Evolutionary conservation across 2,113 vertebrate species (phyloP), one percentile per base, ranked within the genome.

Genomic region (Channa maculata): DNA sequence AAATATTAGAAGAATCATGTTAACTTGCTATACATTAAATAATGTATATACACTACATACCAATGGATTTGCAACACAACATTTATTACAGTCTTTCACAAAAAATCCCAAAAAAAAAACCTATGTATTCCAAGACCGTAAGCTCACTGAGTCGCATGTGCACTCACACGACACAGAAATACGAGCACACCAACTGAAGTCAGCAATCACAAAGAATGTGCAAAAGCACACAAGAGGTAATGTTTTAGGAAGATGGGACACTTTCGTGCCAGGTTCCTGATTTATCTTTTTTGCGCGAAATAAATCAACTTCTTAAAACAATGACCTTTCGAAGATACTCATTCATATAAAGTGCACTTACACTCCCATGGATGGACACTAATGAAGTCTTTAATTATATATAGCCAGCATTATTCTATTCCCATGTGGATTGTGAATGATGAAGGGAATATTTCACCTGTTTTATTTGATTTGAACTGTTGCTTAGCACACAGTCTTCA

Each of bases 1-100:
- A 94, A 94, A 93, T 94, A 90, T 92, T 91, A 89, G 86, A 95
- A 93, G 84, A 93, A 89, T 83, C 80, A n/a, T 82, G 74, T 83
- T 79, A 71, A 89, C 87, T 88, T 83, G 72, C 88, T 93, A 65
- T 93, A 93, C 90, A 94, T 88, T 91, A 94, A 94, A 94, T 92
- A 93, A 91, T 80, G 89, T 93, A 92, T 91, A 63, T 92, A 93
- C 91, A 93, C 63, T 83, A 90, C 82, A 91, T 77, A 74, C 80
- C 76, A 80, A 77, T 82, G 82, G 82, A 89, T 88, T 89, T 85
- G 74, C 71, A 86, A 87, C 75, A 88, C 78, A 65, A 86, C 82
- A 83, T 85, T 89, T 82, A 92, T 75, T 53, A 83, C 79, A 87
- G 69, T 79, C 86, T 71, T 88, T 80, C 66, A 87, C 82, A 12